Base-by-base conservation (phyloP, 2,113 vertebrate genomes). In the Sigmodon hispidus region DNA sequence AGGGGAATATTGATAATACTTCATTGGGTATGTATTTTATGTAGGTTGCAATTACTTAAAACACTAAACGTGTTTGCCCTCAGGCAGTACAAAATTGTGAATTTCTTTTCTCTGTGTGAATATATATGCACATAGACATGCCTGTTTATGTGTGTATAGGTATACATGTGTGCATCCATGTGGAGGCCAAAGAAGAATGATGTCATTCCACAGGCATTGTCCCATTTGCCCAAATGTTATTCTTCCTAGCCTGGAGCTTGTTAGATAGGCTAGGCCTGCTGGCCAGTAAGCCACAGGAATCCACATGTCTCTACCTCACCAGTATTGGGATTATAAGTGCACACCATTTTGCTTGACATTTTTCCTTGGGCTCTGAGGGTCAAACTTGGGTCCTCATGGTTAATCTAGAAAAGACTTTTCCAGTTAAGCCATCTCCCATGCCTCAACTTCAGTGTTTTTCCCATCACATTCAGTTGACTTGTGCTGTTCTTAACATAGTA, bases 1-100 rank as follows among this genome's bases (percentile, higher is more conserved):
- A 83, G 52, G 61, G 59, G 88, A 93, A 65, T 75, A 89, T 1
- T 77, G 77, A 75, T 87, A 69, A 17, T 87, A 48, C 50, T 87
- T 84, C 65, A 70, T 36, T 29, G 17, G 21, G 4, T 83, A 4
- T 91, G 26, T 12, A 80, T 67, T 93, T 83, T 84, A 63, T 94
- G 15, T 59, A 19, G 40, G 40, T 90, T 59, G 52, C 87, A 29
- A 69, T 89, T 90, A n/a, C 40, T 67, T 34, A 4, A 85, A 45
- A 73, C 57, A 77, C 36, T 50, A 24, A 73, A 13, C 12, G 13
- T 73, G 52, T 76, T 63, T 89, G 50, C 67, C 31, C 52, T 19
- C 36, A 69, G 69, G 36, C 55, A 36, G 0, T 36, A 36, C 16
- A 50, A 34, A 43, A 43, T 43, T 75, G 2, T 29, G 45, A 70